These are phyloP conservation scores for Tolmerus cingulatus DNA, from an alignment of 2,888 invertebrate genomes.

Conservation along the genomic window DNA sequence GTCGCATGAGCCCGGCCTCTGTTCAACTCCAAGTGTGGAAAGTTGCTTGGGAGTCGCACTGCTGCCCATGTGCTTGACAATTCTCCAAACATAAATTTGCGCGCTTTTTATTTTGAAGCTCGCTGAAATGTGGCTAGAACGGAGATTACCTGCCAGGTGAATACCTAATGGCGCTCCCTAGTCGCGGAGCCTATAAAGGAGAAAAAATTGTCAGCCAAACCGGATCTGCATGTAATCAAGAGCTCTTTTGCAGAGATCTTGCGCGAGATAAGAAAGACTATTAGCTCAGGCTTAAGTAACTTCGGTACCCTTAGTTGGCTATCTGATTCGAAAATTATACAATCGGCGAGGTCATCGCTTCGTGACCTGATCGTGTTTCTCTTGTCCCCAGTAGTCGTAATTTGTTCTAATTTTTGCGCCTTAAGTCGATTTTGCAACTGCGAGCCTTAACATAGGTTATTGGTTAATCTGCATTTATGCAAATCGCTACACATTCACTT, in stretches of 20 bases:
- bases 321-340: background rate
- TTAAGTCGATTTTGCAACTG: background rate
- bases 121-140: background rate
- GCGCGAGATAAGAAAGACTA: background rate
- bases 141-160: background rate
- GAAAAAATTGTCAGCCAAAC: background rate
- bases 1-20: background rate
- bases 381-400: background rate
- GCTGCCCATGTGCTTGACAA: slow-evolving; percentile 6
- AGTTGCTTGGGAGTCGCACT: background rate
- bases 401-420: background rate
- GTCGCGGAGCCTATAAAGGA: background rate
- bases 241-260: background rate
- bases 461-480: background rate
- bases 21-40: background rate
- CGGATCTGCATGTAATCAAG: background rate
- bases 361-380: background rate
- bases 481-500: background rate
- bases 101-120: background rate
- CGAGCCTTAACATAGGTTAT: background rate
- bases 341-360: background rate
- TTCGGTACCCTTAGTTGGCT: background rate
- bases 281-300: background rate
- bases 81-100: slow-evolving; percentile 1
- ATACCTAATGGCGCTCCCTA: background rate